phyloP scores from a whole-genome alignment of 2,113 vertebrate genomes.

The Condylura cristata region DNA sequence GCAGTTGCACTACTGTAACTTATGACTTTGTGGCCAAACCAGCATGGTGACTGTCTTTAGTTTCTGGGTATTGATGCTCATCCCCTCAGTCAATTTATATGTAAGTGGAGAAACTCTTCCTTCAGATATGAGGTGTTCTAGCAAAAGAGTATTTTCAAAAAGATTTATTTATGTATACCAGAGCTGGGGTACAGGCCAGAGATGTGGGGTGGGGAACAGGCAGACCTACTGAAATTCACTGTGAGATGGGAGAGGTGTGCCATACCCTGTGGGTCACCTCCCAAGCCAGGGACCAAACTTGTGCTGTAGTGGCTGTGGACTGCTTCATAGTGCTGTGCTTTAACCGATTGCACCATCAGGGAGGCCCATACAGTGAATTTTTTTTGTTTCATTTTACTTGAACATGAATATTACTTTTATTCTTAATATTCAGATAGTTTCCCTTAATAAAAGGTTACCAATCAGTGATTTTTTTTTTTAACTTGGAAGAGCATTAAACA shows the following conservation, averaged over 20 bases:
- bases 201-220: no score
- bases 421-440: background rate
- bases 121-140: background rate
- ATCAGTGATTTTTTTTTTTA: conserved; percentile 36
- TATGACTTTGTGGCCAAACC: background rate
- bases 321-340: no score
- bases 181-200: no score
- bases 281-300: no score
- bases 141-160: no score
- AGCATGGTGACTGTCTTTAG: background rate
- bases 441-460: background rate
- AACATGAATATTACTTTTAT: background rate
- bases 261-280: no score
- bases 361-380: no score
- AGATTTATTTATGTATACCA: no score
- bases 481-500: conserved; percentile 20
- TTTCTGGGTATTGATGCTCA: background rate
- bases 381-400: conserved; percentile 37
- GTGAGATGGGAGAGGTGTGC: no score
- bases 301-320: no score
- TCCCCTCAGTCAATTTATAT: background rate
- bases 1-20: background rate
- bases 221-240: no score
- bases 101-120: background rate
- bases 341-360: no score